Conservation (phyloP, 1,140 invertebrate species). For the Zaprionus inermis region DNA sequence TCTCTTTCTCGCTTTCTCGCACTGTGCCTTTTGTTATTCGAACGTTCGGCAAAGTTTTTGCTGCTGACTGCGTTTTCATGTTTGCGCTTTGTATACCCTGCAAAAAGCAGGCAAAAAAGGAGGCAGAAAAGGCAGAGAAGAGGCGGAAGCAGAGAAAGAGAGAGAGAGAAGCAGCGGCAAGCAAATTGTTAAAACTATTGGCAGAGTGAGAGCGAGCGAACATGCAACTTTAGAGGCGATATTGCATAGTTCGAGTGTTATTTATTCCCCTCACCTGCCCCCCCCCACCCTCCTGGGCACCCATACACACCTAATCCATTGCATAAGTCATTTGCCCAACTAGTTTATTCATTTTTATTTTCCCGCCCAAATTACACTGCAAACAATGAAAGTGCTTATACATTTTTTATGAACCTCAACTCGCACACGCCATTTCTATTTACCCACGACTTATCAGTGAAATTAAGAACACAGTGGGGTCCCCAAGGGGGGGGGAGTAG, state of each 20-base stretch:
- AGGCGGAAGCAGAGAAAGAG: background rate
- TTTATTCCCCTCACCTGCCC: background rate
- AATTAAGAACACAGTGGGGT: constrained; percentile 35
- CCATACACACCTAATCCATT: constrained; percentile 34
- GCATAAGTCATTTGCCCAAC: constrained; percentile 40
- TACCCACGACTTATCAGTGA: constrained; percentile 53
- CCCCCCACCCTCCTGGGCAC: background rate
- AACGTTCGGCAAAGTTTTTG: constrained; percentile 28
- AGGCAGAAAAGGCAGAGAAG: background rate
- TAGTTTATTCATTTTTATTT: constrained; percentile 46
- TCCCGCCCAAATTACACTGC: constrained; percentile 59
- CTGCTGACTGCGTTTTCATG: constrained; percentile 33
- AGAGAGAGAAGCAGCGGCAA: background rate
- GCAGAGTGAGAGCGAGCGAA: background rate
- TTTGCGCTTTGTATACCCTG: constrained; percentile 34
- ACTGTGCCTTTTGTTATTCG: constrained; percentile 41
- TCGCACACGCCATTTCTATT: constrained; percentile 62
- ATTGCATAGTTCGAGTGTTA: background rate
- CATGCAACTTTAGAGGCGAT: background rate
- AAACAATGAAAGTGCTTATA: constrained; percentile 61
- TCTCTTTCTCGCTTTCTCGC: background rate
- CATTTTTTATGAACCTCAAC: constrained; percentile 55
- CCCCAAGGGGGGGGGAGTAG: background rate
- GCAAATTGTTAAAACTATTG: constrained; percentile 14
- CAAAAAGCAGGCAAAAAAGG: background rate